Percentiles rank a stretch among this genome's conserved stretches.
Evolutionary conservation across 2,113 vertebrate species (phyloP).

Genomic region (Aspiorhynchus laticeps): DNA sequence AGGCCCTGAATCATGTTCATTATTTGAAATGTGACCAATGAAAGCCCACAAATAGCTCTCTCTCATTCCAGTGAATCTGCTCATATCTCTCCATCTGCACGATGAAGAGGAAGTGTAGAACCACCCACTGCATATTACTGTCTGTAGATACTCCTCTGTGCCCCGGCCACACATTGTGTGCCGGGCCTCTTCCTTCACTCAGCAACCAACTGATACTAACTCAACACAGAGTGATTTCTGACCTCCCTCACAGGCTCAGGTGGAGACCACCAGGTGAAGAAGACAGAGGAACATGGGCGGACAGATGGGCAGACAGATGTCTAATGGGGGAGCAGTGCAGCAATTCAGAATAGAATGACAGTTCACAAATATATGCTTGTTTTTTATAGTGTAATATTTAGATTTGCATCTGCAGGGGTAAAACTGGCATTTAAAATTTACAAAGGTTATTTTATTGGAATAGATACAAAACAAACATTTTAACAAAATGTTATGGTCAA

Average conservation of each 20-base stretch:
- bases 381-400: background rate
- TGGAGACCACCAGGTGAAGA: conserved; percentile 40
- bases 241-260: conserved; percentile 21
- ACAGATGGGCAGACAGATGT: conserved; percentile 11
- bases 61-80: conserved; percentile 24
- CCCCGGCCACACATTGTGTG: conserved; percentile 38
- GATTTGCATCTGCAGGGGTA: background rate
- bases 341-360: background rate
- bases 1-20: background rate
- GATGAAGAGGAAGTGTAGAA: conserved; percentile 42
- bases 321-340: background rate
- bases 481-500: background rate
- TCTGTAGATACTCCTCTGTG: conserved; percentile 20
- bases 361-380: background rate
- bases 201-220: conserved; percentile 31
- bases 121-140: background rate
- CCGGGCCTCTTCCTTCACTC: conserved; percentile 43
- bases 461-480: background rate
- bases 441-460: too few relatives aligned
- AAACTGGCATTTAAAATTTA: too few relatives aligned
- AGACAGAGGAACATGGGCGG: background rate
- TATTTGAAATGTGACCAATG: conserved; percentile 15
- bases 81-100: conserved; percentile 8
- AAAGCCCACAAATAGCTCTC: background rate
- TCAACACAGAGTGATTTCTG: conserved; percentile 29